Evolutionary conservation across 2,888 invertebrate genomes (phyloP).

Genomic region (Craniophora ligustri): DNA sequence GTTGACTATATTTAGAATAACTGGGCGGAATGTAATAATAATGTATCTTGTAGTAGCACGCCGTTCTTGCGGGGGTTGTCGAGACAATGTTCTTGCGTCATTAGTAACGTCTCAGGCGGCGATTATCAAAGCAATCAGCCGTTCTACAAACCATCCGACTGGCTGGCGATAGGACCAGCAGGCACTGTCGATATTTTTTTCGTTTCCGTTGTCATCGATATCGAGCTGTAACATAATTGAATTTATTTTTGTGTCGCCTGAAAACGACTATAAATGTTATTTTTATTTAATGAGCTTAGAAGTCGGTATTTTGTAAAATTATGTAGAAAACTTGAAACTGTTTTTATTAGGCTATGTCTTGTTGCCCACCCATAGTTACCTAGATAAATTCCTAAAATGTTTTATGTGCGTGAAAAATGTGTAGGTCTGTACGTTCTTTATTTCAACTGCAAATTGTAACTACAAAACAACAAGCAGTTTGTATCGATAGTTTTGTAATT

Average conservation of each 20-base stretch:
- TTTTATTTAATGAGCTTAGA: no score
- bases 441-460: not conserved
- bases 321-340: no score
- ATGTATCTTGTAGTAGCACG: conserved; percentile 58
- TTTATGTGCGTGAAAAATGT: no score
- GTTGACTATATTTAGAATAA: conserved; percentile 37
- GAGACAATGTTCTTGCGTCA: conserved; percentile 78
- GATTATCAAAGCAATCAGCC: conserved; percentile 85
- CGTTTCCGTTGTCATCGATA: conserved; percentile 26
- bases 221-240: conserved; percentile 10
- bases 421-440: no score
- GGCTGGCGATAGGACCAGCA: conserved; percentile 44
- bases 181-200: conserved; percentile 34
- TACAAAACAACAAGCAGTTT: no score
- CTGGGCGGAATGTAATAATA: conserved; percentile 57
- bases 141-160: conserved; percentile 69
- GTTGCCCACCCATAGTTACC: no score
- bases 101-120: conserved; percentile 78
- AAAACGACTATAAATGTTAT: conserved; percentile 19
- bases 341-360: no score
- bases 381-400: no score
- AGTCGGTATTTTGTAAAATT: no score
- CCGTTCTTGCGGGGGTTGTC: conserved; percentile 61
- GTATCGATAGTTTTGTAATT: conserved; percentile 53
- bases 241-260: conserved; percentile 11